Percentiles rank a stretch among this genome's conserved stretches.
These are phyloP conservation scores for Buceros bicornis DNA, from an alignment of 2,797 vertebrate species.

Conservation along the genomic window DNA sequence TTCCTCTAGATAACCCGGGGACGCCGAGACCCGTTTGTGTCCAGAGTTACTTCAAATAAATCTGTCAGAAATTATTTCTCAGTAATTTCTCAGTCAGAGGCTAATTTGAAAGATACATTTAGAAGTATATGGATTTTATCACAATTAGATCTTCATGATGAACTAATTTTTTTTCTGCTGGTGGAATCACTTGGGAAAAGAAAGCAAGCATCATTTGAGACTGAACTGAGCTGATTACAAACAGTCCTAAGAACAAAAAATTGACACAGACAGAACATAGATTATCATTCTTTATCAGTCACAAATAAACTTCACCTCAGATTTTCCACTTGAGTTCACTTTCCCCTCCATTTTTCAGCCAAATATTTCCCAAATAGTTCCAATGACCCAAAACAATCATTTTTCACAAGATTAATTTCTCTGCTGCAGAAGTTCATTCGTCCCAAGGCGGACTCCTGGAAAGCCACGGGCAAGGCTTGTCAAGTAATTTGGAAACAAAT, in stretches of 20 bases:
- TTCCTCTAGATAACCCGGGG: background rate
- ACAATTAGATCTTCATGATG: background rate
- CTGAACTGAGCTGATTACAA: background rate
- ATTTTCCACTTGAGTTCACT: conserved; percentile 49
- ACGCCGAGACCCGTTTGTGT: background rate
- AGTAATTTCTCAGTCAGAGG: background rate
- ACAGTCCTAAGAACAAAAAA: background rate
- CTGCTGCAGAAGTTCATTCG: conserved; percentile 35
- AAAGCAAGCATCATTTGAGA: background rate
- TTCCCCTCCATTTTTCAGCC: conserved; percentile 37
- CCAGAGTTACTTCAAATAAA: background rate
- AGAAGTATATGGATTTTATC: background rate
- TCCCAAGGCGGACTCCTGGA: background rate
- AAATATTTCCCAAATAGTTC: conserved; percentile 62
- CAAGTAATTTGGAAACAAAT: conserved; percentile 51
- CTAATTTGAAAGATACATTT: background rate
- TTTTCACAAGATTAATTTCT: conserved; percentile 57
- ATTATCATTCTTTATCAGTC: conserved; percentile 51
- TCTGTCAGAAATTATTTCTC: background rate
- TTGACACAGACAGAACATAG: background rate
- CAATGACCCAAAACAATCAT: conserved; percentile 46
- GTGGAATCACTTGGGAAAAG: background rate
- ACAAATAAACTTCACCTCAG: conserved; percentile 43
- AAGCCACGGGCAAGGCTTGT: background rate
- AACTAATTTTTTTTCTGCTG: background rate